Evolutionary conservation across 2,113 vertebrate species (phyloP), one percentile per base, ranked within the genome.

Genomic region (Gallinago jamesoni): DNA sequence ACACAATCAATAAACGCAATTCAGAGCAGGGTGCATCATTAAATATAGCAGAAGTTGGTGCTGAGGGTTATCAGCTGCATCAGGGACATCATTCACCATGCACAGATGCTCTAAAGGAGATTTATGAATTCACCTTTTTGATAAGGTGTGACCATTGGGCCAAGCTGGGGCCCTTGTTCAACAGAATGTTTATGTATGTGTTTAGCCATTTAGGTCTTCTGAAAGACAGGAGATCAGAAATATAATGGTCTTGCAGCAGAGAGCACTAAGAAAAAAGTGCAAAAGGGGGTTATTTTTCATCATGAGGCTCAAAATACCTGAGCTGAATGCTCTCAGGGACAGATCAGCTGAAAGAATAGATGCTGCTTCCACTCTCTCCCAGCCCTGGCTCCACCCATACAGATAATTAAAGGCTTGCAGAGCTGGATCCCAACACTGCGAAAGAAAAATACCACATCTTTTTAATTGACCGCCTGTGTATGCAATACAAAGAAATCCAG

Each of bases 371-470:
- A 83, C 41, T 35, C 30, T 62, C 31, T 85, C 13, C 72, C 37
- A 72, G 57, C 69, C 39, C 70, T 81, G 59, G 48, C 39, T 86
- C 62, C 80, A 92, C 55, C 92, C 88, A 45, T 47, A 62, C n/a
- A 63, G 72, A 85, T 79, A 96, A 90, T 87, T 90, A 94, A 94
- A 93, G 43, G 48, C 41, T 89, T 79, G 55, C 41, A 89, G 81
- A 93, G 27, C 33, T 94, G 80, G 62, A 84, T 89, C 25, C 48
- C 86, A 68, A 43, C 45, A 82, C 57, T 43, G 35, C 21, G 62
- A 76, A 96, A 90, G 53, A 89, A 91, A 95, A 94, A 86, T 15
- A 55, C 17, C 41, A 12, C 31, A 4, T 94, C 62, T 89, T 93
- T 94, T 89, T 22, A 93, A 89, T 50, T 94, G 89, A 80, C 74